Base-by-base conservation (phyloP, 2,113 vertebrate genomes). In the Stigmatopora argus region DNA sequence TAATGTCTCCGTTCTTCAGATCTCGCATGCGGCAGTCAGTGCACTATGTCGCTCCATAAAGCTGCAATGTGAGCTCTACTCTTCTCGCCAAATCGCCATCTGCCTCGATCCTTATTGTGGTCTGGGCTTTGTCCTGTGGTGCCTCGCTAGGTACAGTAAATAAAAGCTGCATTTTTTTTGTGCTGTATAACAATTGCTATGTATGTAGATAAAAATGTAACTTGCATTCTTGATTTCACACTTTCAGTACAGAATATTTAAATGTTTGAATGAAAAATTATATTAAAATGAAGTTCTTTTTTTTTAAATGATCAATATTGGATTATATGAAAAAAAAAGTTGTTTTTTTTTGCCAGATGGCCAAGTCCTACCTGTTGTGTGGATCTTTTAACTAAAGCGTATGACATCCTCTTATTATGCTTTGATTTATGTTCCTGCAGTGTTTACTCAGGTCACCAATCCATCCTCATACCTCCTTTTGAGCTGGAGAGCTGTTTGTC, bases 371-470 rank as follows among this genome's bases (percentile, higher is more conserved):
- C 11, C 15, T 56, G 31, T 62, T 45, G 7, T 12, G 23, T 19
- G n/a, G n/a, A 31, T 6, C 7, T 38, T 13, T 11, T 9, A 7
- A 21, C 31, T 46, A 19, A 13, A 2, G 4, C 10, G 1, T 56
- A 5, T 8, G 41, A 44, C n/a, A 48, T 19, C 44, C 34, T 44
- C 9, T 56, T 31, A 61, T 26, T 14, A 6, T 35, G 9, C 10
- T 12, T 18, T 35, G 1, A 5, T 41, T 3, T 69, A 57, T 53
- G 61, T n/a, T 70, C 26, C 58, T 69, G 8, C 57, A 92, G 90
- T 74, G 96, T 99, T 72, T 99, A 99, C 86, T 96, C 96, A 72
- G 97, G 97, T 81, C 97, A 99, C 88, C 97, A 99, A 86, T 97
- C 97, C 59, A 84, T 99, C 86, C 92, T 99, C 86, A 98, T 99